Evolutionary conservation across 2,888 invertebrate species (phyloP).

Genomic region (Andrena dorsata): DNA sequence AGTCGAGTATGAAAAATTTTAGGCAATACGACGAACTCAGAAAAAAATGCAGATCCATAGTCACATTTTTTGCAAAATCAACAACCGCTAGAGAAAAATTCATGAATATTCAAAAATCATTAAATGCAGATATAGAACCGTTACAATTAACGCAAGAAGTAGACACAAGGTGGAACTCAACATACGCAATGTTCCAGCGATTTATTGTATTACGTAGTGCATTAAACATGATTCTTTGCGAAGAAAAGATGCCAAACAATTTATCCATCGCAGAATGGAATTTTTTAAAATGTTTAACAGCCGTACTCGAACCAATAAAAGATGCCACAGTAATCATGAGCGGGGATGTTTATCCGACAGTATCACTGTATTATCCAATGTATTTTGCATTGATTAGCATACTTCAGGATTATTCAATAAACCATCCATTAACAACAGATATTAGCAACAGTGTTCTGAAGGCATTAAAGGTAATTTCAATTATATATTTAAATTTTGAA

Average conservation of each 20-base stretch:
- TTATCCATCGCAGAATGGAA: not conserved
- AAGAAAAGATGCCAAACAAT: not conserved
- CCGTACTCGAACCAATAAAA: not conserved
- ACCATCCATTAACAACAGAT: not conserved
- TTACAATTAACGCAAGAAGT: constrained; percentile 6
- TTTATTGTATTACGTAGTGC: not conserved
- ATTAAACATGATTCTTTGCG: not conserved
- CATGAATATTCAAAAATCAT: not conserved
- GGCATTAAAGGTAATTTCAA: constrained; percentile 3
- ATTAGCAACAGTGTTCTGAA: not conserved
- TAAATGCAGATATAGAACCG: not conserved
- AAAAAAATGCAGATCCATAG: not conserved
- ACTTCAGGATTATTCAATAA: not conserved
- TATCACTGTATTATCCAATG: not conserved
- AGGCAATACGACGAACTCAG: not conserved
- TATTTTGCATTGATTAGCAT: not conserved
- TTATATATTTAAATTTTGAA: constrained; percentile 1
- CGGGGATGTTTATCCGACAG: constrained; percentile 7
- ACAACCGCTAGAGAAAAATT: constrained; percentile 7
- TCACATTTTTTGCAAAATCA: constrained; percentile 7
- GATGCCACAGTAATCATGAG: constrained; percentile 2
- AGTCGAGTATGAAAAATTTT: not conserved
- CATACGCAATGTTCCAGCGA: not conserved
- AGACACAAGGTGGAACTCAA: not conserved
- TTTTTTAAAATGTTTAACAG: not conserved